Base-by-base conservation (phyloP, 2,888 invertebrate genomes). In the Polydrusus pterygomalis region DNA sequence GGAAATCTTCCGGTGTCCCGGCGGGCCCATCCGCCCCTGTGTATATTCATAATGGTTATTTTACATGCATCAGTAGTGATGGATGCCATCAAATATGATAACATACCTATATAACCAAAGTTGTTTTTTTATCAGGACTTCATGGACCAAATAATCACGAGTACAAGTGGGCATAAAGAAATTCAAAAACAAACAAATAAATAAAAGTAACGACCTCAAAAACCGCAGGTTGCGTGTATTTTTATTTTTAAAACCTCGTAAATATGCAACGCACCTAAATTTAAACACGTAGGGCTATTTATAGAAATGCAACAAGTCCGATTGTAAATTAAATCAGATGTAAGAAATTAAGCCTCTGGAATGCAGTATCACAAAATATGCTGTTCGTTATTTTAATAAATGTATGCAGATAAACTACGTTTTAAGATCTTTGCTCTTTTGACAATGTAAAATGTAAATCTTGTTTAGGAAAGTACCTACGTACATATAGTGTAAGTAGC, bases 261-360 rank as follows among this genome's bases (percentile, higher is more conserved):
- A 71, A 70, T 54, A 56, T 58, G 63, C 58, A 70, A 62, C 47
- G 49, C 54, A 54, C 76, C 76, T 75, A 76, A 76, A 76, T 72
- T 76, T 76, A 76, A 76, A 20, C 60, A 38, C 54, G 51, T 1
- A 60, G 51, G 68, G 76, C 60, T 76, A 76, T 76, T 76, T 76
- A 72, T 76, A 76, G 76, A 76, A 58, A 69, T 76, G 76, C 76
- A 76, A 76, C 76, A 76, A 76, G 76, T 76, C 68, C 49, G 58
- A 64, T 51, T 62, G 43, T 25, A 69, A 72, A 62, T 68, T 76
- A 68, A 76, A 76, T 71, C 72, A 43, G 40, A 54, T 47, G 38
- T 75, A 62, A 71, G 69, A 58, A 69, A 74, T 74, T 63, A 74
- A 64, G 54, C 38, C 47, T 56, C 20, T 43, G 69, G 69, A 69